Conservation (phyloP, 2,113 vertebrate genomes). For the Zosterops hypoxanthus region DNA sequence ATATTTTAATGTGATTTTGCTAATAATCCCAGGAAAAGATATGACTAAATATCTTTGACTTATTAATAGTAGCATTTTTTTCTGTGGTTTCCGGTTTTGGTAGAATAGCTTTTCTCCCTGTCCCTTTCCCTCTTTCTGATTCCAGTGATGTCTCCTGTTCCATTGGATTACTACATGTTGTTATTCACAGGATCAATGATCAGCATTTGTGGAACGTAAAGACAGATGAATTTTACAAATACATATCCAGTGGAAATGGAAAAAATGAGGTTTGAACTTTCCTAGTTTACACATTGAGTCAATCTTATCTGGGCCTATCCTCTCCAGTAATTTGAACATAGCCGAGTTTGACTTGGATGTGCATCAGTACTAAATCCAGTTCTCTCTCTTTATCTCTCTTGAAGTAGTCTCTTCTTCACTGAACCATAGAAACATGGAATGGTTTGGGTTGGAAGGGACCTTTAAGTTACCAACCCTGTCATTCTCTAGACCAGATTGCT, state of each 20-base stretch:
- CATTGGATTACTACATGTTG: neutral
- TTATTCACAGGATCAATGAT: neutral
- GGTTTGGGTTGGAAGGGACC: neutral
- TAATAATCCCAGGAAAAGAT: neutral
- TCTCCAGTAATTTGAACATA: neutral
- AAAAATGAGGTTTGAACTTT: neutral
- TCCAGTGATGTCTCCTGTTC: neutral
- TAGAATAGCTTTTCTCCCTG: neutral
- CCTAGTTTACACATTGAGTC: neutral
- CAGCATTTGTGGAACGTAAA: neutral
- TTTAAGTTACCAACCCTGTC: neutral
- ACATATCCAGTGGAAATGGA: neutral
- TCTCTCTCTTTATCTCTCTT: neutral
- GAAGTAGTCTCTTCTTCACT: neutral
- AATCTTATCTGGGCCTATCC: fast-evolving
- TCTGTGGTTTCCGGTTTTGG: neutral
- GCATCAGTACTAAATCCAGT: neutral
- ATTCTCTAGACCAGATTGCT: neutral
- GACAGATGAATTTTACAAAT: neutral
- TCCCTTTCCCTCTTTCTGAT: neutral
- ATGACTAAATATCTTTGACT: neutral
- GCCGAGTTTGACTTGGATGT: neutral
- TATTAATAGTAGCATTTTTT: neutral
- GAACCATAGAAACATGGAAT: neutral
- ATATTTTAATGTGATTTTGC: neutral